Percentiles rank a stretch among this genome's conserved stretches.
phyloP scores from a whole-genome alignment of 2,113 vertebrate species.

The Panurus biarmicus region DNA sequence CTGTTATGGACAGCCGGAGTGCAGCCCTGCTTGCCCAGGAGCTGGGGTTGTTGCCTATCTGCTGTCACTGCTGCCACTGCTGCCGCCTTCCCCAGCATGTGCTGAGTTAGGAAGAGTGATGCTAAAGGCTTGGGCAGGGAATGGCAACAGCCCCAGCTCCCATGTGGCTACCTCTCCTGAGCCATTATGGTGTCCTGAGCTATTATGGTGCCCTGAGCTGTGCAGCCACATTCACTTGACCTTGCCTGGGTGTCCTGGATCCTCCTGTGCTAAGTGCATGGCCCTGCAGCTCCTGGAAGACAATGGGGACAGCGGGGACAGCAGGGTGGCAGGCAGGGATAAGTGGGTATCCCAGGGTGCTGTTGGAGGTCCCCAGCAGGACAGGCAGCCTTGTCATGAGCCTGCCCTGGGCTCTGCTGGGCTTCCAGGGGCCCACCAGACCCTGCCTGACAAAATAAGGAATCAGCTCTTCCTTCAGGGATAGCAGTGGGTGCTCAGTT shows the following conservation, averaged over 20 bases:
- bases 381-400: rapidly evolving
- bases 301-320: too few species aligned
- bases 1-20: rapidly evolving
- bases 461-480: not conserved
- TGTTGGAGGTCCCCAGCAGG: not conserved
- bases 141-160: not conserved
- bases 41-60: rapidly evolving
- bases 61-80: too few species aligned
- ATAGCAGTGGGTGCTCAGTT: not conserved
- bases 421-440: not conserved
- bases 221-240: not conserved
- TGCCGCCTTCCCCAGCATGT: rapidly evolving
- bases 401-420: not conserved
- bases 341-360: not conserved
- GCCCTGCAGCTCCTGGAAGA: too few species aligned
- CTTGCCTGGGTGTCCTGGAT: rapidly evolving
- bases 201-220: rapidly evolving
- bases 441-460: not conserved
- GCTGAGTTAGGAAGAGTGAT: rapidly evolving
- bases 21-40: not conserved
- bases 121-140: not conserved
- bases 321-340: rapidly evolving
- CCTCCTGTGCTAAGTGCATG: rapidly evolving
- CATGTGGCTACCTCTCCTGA: rapidly evolving
- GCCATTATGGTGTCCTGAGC: not conserved